These are phyloP conservation scores for Cynaeus angustus DNA, from an alignment of 2,888 invertebrate species.

Conservation along the genomic window DNA sequence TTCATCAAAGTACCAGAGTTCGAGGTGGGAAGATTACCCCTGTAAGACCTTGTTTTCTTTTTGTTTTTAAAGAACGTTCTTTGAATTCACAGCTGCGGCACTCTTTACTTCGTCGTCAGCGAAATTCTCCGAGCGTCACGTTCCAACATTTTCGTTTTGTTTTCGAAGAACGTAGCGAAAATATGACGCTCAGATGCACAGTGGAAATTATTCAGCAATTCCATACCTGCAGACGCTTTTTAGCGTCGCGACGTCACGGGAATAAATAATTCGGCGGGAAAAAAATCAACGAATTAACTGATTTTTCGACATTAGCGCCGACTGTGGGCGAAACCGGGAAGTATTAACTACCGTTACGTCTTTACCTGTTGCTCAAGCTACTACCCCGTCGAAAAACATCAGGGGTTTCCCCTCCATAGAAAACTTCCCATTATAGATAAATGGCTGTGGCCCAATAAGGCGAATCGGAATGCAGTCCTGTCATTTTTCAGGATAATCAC, in stretches of 20 bases:
- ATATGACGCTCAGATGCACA: conserved; percentile 58
- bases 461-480: conserved; percentile 8
- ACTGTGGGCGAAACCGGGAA: conserved; percentile 66
- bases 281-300: conserved; percentile 11
- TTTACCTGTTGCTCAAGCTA: conserved; percentile 65
- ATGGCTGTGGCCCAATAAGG: conserved; percentile 48
- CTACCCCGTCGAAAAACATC: conserved; percentile 58
- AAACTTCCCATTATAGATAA: conserved; percentile 38
- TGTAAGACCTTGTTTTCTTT: conserved; percentile 62
- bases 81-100: conserved; percentile 59
- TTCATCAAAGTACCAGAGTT: conserved; percentile 57
- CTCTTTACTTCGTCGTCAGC: conserved; percentile 40
- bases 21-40: conserved; percentile 59
- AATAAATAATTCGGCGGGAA: conserved; percentile 23
- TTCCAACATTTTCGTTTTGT: conserved; percentile 62
- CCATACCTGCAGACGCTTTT: conserved; percentile 41
- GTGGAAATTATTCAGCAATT: conserved; percentile 41
- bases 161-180: conserved; percentile 62
- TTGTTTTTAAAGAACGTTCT: conserved; percentile 62
- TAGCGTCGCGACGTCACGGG: conserved; percentile 1
- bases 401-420: conserved; percentile 25
- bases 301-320: conserved; percentile 65
- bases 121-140: conserved; percentile 51
- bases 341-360: conserved; percentile 63
- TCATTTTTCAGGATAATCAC: conserved; percentile 3